phyloP scores from a whole-genome alignment of 2,113 vertebrate species.

The Stigmatopora nigra region DNA sequence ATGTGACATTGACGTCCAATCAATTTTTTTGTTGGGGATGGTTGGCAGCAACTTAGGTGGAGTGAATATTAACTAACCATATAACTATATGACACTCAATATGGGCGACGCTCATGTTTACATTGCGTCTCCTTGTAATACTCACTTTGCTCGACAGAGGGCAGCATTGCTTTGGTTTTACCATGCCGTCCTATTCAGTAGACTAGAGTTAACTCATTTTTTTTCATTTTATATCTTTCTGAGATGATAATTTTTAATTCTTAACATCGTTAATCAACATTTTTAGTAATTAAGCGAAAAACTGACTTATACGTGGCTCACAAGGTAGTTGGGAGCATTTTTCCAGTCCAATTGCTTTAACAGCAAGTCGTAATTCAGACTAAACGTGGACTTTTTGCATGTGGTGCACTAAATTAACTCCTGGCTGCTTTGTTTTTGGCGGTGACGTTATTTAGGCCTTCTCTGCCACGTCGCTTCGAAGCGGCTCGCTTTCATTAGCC shows the following conservation, averaged over 20 bases:
- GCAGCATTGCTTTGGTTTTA: neutral
- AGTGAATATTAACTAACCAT: too few species aligned
- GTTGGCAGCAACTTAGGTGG: too few species aligned
- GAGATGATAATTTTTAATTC: too few species aligned
- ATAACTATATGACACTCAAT: neutral
- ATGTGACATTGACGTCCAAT: too few species aligned
- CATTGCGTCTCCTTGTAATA: neutral
- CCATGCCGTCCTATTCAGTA: neutral
- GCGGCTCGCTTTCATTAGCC: neutral
- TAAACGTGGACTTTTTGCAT: neutral
- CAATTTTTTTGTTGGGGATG: too few species aligned
- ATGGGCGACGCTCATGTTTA: neutral
- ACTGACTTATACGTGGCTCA: neutral
- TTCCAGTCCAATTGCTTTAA: neutral
- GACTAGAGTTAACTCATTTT: too few species aligned
- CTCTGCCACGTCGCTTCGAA: neutral
- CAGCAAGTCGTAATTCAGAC: neutral
- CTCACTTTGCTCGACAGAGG: neutral
- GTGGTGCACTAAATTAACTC: constrained; percentile 1
- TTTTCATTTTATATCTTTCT: too few species aligned
- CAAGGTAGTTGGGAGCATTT: neutral
- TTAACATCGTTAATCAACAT: too few species aligned
- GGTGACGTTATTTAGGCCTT: neutral
- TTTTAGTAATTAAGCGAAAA: too few species aligned
- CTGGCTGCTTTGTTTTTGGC: neutral